Evolutionary conservation across 1,140 invertebrate species (phyloP).

Genomic region (Lasioglossum albipes): DNA sequence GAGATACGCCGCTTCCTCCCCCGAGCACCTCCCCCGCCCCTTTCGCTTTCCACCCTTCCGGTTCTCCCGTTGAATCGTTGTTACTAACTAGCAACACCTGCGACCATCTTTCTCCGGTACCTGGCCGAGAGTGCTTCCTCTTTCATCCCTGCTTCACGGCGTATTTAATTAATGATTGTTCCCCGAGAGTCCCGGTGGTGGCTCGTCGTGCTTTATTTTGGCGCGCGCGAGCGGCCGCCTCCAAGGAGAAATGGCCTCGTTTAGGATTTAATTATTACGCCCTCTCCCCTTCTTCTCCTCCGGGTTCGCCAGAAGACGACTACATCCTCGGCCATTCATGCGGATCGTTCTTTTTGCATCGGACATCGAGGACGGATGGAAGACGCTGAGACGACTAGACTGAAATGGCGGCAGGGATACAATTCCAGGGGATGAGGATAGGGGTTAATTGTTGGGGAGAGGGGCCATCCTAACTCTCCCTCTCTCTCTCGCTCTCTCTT

Average conservation of each 20-base stretch:
- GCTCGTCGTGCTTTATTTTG: conserved; percentile 36
- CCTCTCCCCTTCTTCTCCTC: neutral
- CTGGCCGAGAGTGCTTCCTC: conserved; percentile 23
- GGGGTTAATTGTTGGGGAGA: conserved; percentile 7
- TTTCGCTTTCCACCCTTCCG: neutral
- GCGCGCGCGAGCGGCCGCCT: neutral
- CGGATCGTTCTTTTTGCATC: neutral
- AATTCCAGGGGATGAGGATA: neutral
- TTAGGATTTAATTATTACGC: conserved; percentile 51
- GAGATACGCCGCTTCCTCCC: conserved; percentile 15
- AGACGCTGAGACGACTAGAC: neutral
- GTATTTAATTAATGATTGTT: conserved; percentile 66
- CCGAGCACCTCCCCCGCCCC: too few relatives aligned
- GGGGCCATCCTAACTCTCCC: too few relatives aligned
- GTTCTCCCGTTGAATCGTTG: conserved; percentile 21
- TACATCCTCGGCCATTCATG: neutral
- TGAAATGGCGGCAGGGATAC: neutral
- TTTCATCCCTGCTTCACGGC: conserved; percentile 38
- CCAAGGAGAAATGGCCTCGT: conserved; percentile 21
- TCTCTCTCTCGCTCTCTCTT: too few relatives aligned
- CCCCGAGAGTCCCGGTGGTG: neutral
- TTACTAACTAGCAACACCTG: conserved; percentile 57
- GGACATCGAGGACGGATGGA: neutral
- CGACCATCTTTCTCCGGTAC: conserved; percentile 38
- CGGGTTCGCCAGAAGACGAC: neutral